Evolutionary conservation across 2,113 vertebrate species (phyloP), one percentile per base, ranked within the genome.

Genomic region (Podilymbus podiceps): DNA sequence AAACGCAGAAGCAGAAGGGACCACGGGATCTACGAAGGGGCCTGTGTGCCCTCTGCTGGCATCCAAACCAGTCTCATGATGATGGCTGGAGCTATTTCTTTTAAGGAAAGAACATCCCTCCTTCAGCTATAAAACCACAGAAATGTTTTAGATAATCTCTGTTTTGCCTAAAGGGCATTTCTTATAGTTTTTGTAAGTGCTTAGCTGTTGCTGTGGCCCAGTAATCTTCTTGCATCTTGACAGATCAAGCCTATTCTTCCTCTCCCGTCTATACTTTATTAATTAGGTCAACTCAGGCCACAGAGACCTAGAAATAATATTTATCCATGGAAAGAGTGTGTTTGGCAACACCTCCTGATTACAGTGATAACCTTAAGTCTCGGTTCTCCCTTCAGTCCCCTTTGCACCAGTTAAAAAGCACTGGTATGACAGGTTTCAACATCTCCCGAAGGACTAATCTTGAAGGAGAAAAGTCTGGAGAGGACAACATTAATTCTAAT

Each of bases 81-180:
- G n/a, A n/a, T n/a, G n/a, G n/a, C n/a, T n/a, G n/a, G n/a, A n/a
- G n/a, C n/a, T 46, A 16, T 21, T 23, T 33, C 25, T 13, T 15
- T 47, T 16, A 44, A 18, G 35, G 40, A 33, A 44, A 15, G 72
- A 67, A 35, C 40, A 42, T 35, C 38, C 23, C 25, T 83, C 15
- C 33, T 27, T 22, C 28, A 66, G 22, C 55, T 27, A 25, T 2
- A 50, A 75, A 44, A 84, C 15, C n/a, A 25, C 0, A 0, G 18
- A 63, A 2, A 2, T 2, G 3, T 2, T 49, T 47, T 22, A 40
- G n/a, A 12, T 2, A 19, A 2, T 4, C 22, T 33, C 38, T 10
- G 3, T 20, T 60, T n/a, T 28, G 12, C 2, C 24, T 20, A 12
- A 35, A 76, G 62, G 53, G 2, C 6, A n/a, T 64, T 77, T 72